phyloP scores from a whole-genome alignment of 2,888 invertebrate species.

The Leptinotarsa tumamoca region DNA sequence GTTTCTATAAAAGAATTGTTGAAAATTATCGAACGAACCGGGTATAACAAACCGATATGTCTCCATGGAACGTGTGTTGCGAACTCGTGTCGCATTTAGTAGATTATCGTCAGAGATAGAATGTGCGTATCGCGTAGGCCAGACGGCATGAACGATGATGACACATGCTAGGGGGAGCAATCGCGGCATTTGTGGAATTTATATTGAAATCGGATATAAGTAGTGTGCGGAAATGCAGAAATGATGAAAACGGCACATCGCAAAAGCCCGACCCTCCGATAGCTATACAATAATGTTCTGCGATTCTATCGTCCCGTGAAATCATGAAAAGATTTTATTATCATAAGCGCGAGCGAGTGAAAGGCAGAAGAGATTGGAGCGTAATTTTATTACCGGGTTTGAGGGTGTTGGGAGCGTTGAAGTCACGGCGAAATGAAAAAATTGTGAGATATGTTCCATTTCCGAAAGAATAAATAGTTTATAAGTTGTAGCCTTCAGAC shows the following conservation, averaged over 20 bases:
- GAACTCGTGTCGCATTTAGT: conserved; percentile 22
- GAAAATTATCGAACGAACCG: background rate
- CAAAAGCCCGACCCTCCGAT: background rate
- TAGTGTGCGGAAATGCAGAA: conserved; percentile 23
- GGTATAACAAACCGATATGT: background rate
- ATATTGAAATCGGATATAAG: conserved; percentile 42
- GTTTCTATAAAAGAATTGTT: no score
- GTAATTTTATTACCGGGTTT: conserved; percentile 10
- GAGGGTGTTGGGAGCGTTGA: background rate
- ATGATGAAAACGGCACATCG: conserved; percentile 5
- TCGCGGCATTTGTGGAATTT: conserved; percentile 38
- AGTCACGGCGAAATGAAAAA: background rate
- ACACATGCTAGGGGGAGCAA: conserved; percentile 27
- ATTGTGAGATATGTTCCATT: background rate
- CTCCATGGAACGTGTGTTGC: background rate
- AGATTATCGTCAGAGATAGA: conserved; percentile 23
- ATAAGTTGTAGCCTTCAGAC: background rate
- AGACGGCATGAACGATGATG: conserved; percentile 5
- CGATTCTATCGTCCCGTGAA: conserved; percentile 21
- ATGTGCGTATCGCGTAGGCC: conserved; percentile 11
- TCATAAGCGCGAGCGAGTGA: conserved; percentile 12
- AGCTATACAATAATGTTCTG: conserved; percentile 16
- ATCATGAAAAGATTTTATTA: conserved; percentile 30
- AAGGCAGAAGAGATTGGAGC: conserved; percentile 1
- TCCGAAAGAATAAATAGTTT: background rate